phyloP scores from a whole-genome alignment of 2,113 vertebrate genomes.

The Pygoscelis antarcticus region DNA sequence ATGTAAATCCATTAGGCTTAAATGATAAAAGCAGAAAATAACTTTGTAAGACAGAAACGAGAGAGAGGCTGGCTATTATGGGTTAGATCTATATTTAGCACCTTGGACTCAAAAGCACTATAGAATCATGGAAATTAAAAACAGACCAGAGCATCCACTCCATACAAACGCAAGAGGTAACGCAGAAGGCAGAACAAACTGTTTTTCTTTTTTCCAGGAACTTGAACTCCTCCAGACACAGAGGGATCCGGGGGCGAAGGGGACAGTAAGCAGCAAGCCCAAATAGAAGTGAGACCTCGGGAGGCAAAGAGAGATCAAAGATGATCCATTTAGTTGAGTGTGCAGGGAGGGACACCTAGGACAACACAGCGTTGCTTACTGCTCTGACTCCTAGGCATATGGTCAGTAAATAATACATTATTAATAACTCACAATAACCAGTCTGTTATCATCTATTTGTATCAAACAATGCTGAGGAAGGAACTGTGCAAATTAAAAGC shows the following conservation, averaged over 20 bases:
- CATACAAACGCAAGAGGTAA: background rate
- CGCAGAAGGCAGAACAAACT: background rate
- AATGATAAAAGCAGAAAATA: slow-evolving; percentile 57
- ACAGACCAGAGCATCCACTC: background rate
- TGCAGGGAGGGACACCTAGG: background rate
- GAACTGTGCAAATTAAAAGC: slow-evolving; percentile 35
- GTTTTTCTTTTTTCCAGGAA: background rate
- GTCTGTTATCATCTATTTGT: background rate
- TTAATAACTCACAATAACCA: slow-evolving; percentile 51
- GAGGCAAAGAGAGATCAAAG: background rate
- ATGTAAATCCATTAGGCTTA: slow-evolving; percentile 50
- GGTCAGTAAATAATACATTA: background rate
- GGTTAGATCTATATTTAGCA: slow-evolving; percentile 55
- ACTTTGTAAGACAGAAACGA: background rate
- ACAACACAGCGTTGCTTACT: background rate
- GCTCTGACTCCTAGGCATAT: background rate
- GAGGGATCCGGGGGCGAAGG: background rate
- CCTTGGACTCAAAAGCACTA: slow-evolving; percentile 16
- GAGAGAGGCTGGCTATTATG: slow-evolving; percentile 14
- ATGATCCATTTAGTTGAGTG: background rate
- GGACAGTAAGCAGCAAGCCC: background rate
- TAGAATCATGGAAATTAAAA: slow-evolving; percentile 24
- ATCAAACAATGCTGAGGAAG: slow-evolving; percentile 40
- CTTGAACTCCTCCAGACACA: background rate
- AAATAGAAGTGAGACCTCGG: background rate